These are phyloP conservation scores for Graphium colonna DNA, from an alignment of 2,888 invertebrate genomes.

Conservation along the genomic window DNA sequence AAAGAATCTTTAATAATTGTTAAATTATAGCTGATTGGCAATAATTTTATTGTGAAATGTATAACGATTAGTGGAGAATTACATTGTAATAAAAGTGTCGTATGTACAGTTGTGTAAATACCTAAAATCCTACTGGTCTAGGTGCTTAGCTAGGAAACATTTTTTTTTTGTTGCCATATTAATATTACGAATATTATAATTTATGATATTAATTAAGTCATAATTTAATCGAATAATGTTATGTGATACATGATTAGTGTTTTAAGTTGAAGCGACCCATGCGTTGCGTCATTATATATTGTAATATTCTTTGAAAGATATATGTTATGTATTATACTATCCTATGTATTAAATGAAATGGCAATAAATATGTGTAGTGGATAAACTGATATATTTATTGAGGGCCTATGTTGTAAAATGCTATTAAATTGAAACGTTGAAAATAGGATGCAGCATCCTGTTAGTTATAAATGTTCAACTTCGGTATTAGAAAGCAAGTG, in stretches of 20 bases:
- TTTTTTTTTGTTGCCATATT: conserved; percentile 80
- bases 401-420: conserved; percentile 7
- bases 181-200: conserved; percentile 75
- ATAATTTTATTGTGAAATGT: conserved; percentile 65
- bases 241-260: conserved; percentile 68
- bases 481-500: neutral
- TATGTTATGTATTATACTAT: conserved; percentile 29
- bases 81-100: conserved; percentile 38
- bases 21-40: conserved; percentile 67
- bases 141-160: conserved; percentile 76
- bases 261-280: conserved; percentile 43
- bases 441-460: neutral
- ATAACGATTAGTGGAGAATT: conserved; percentile 53
- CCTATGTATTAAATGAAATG: conserved; percentile 24
- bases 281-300: conserved; percentile 27
- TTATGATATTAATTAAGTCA: conserved; percentile 72
- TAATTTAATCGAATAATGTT: conserved; percentile 69
- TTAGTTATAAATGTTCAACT: neutral
- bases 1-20: conserved; percentile 53
- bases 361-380: conserved; percentile 26
- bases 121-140: conserved; percentile 65
- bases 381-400: conserved; percentile 14
- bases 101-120: conserved; percentile 74
- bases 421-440: neutral
- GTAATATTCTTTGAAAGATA: conserved; percentile 24